Conservation (phyloP, 1,140 invertebrate genomes). For the Ostrea denselamellosa region DNA sequence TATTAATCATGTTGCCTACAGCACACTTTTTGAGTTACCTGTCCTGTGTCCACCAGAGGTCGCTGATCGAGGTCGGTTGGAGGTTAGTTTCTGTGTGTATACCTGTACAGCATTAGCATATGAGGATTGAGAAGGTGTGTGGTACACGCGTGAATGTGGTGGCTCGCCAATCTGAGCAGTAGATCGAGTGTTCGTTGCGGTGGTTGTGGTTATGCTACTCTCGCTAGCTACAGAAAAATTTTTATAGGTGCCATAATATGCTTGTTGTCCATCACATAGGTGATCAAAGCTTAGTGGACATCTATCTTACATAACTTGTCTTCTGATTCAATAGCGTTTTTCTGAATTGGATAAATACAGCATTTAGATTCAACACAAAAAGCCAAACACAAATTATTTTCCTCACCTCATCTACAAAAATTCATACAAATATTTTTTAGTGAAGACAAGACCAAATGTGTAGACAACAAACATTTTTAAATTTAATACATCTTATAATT, state of each 20-base stretch:
- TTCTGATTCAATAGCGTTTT: neutral
- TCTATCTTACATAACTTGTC: neutral
- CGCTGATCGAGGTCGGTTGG: slow-evolving; percentile 67
- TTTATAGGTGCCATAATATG: neutral
- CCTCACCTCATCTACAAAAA: neutral
- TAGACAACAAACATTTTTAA: slow-evolving; percentile 22
- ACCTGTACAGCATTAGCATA: slow-evolving; percentile 73
- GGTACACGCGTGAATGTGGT: slow-evolving; percentile 44
- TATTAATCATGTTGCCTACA: too few species aligned
- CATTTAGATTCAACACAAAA: neutral
- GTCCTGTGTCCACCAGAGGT: slow-evolving; percentile 57
- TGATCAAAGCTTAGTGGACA: slow-evolving; percentile 28
- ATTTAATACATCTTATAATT: neutral
- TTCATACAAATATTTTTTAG: neutral
- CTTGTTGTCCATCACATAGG: slow-evolving; percentile 18
- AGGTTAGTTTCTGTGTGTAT: slow-evolving; percentile 72
- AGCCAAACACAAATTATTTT: neutral
- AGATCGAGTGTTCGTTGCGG: slow-evolving; percentile 3
- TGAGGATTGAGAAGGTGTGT: slow-evolving; percentile 64
- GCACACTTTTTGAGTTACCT: slow-evolving; percentile 51
- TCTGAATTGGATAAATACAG: neutral
- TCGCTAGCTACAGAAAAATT: slow-evolving; percentile 21
- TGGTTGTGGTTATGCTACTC: neutral
- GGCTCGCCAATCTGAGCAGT: neutral
- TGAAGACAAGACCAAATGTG: slow-evolving; percentile 25